Conservation (phyloP, 2,113 vertebrate species). For the Prolemur simus region DNA sequence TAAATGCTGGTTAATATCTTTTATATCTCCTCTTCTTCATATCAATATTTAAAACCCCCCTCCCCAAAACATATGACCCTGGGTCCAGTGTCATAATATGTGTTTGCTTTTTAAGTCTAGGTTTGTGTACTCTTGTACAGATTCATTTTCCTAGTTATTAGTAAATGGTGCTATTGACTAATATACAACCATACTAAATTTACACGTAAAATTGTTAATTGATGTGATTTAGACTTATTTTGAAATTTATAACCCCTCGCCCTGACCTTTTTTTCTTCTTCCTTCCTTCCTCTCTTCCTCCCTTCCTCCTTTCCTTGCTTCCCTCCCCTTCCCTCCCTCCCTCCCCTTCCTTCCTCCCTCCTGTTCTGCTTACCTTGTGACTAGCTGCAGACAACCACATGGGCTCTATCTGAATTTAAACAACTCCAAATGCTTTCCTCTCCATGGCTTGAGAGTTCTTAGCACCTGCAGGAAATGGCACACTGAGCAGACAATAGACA, state of each 20-base stretch:
- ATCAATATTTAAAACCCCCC: accelerated
- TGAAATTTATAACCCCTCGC: background rate
- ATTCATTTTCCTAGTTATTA: background rate
- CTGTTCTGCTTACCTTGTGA: background rate
- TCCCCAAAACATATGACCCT: background rate
- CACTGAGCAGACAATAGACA: background rate
- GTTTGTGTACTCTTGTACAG: background rate
- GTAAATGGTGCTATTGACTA: background rate
- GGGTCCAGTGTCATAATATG: background rate
- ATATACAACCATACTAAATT: background rate
- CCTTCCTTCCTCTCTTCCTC: no score
- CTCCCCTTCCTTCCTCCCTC: no score
- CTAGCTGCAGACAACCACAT: background rate
- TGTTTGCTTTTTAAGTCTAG: background rate
- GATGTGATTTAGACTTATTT: background rate
- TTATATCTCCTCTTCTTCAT: background rate
- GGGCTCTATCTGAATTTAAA: background rate
- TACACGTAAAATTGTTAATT: slow-evolving; percentile 12
- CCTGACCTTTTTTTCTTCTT: no score
- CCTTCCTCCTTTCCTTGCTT: background rate
- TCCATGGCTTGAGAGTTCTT: background rate
- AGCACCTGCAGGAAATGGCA: background rate
- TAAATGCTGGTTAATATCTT: background rate
- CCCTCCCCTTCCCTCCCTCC: no score
- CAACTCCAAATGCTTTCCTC: background rate